Base-by-base conservation (phyloP, 64 coral and sea anemone genomes). In the Montipora sp. region DNA sequence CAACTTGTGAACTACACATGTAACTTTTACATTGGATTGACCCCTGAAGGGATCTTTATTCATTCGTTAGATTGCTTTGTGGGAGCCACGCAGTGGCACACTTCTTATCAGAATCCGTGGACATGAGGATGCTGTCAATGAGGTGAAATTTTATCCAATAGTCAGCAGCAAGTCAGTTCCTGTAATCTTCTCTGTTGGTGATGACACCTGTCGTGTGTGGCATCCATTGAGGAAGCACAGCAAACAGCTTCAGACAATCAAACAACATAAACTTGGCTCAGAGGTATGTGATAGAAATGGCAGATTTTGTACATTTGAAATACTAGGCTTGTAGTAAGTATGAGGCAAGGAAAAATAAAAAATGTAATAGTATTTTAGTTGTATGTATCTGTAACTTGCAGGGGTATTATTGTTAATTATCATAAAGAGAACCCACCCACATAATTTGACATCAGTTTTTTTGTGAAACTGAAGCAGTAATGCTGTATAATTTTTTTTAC, bases 61-160 rank as follows among this genome's bases (percentile, higher is more conserved):
- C 44, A 84, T 84, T 6, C 75, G 16, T 18, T 49, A 96, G 95
- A 90, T 96, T 60, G 76, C 89, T 59, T 83, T 96, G 9, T 96
- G 95, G 95, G 95, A 96, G 77, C 95, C 95, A 27, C 80, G 95
- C 59, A 93, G 91, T 94, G 95, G 95, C 23, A 93, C 92, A 44
- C 77, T 93, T 43, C 59, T 96, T 7, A 93, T 78, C 73, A 96
- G 94, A 74, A 80, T 90, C 43, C 73, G 92, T 8, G 95, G 84
- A 73, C 91, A 94, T 27, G 95, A 96, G 45, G 95, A 96, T 84
- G 75, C 89, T 83, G 95, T 92, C 20, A 94, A 89, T 55, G 65
- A 61, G 16, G 51, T 96, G 9, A 73, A 91, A 77, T 96, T 96
- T 94, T 96, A 94, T 74, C 95, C 95, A 7, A 24, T 87, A 15